Evolutionary conservation across 2,888 invertebrate genomes (phyloP).

Genomic region (Metalampra italica): DNA sequence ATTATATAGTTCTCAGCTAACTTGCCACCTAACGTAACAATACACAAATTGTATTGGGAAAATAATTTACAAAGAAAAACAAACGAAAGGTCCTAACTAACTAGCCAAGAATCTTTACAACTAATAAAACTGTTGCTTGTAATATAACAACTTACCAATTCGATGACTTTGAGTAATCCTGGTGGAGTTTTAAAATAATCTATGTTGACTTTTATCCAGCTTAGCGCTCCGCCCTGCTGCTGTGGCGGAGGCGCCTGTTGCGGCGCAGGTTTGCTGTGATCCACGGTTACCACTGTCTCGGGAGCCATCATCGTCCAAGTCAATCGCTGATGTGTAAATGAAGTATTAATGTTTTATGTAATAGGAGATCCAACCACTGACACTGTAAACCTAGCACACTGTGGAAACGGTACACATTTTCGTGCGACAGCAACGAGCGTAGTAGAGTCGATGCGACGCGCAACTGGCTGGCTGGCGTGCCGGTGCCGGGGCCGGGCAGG

Average conservation of each 20-base stretch:
- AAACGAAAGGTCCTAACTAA: too few relatives aligned
- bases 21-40: too few relatives aligned
- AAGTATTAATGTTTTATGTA: slow-evolving; percentile 21
- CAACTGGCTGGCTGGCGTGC: slow-evolving; percentile 59
- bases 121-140: neutral
- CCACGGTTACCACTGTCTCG: slow-evolving; percentile 90
- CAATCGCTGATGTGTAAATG: slow-evolving; percentile 22
- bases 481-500: slow-evolving; percentile 16
- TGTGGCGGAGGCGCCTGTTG: slow-evolving; percentile 68
- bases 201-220: slow-evolving; percentile 86
- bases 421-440: slow-evolving; percentile 48
- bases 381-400: slow-evolving; percentile 61
- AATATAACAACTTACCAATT: slow-evolving; percentile 82
- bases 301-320: slow-evolving; percentile 84
- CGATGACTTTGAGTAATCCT: slow-evolving; percentile 87
- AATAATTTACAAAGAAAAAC: too few relatives aligned
- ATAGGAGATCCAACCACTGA: slow-evolving; percentile 49
- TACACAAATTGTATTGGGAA: too few relatives aligned
- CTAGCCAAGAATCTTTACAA: too few relatives aligned
- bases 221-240: slow-evolving; percentile 76
- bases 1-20: too few relatives aligned
- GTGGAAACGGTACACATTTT: slow-evolving; percentile 60
- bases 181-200: slow-evolving; percentile 90
- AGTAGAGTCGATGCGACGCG: slow-evolving; percentile 55
- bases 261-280: slow-evolving; percentile 78